A percentile compares a stretch with the other conserved stretches of the same genome.
Conservation (phyloP, 2,888 invertebrate genomes). For the Abrostola tripartita region DNA sequence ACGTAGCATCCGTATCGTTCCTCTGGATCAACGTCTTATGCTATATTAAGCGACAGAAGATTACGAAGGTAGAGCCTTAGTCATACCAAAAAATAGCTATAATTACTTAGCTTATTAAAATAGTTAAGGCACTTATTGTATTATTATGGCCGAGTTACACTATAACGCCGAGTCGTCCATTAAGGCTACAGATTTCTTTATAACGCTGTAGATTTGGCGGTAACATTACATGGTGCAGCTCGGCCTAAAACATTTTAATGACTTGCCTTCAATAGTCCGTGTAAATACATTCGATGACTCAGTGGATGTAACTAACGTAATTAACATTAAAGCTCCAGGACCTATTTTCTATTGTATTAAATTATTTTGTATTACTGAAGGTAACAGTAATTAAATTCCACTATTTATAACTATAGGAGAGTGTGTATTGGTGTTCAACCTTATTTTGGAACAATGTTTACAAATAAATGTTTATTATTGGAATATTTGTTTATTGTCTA, state of each 20-base stretch:
- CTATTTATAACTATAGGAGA: neutral
- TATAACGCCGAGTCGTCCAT: neutral
- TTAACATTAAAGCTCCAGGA: neutral
- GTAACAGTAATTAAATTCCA: neutral
- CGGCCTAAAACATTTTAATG: neutral
- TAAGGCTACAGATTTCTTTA: neutral
- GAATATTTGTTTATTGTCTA: slow-evolving; percentile 24
- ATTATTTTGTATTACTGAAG: neutral
- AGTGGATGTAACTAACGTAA: neutral
- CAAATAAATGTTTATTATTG: neutral
- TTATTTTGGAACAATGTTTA: neutral
- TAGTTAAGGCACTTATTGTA: neutral
- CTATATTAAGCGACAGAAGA: slow-evolving; percentile 91
- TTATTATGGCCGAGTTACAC: neutral
- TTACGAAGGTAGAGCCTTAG: slow-evolving; percentile 14
- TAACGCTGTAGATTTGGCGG: neutral
- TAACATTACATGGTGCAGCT: neutral
- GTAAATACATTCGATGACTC: neutral
- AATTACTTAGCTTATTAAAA: neutral
- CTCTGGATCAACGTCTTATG: slow-evolving; percentile 95
- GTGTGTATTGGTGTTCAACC: neutral
- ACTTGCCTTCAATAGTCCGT: neutral
- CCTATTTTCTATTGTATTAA: neutral
- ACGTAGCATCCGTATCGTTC: slow-evolving; percentile 93
- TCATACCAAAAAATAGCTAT: too few species aligned